Evolutionary conservation across 2,888 invertebrate genomes (phyloP), one percentile per base, ranked within the genome.

Genomic region (Acanthococcus lagerstroemiae): DNA sequence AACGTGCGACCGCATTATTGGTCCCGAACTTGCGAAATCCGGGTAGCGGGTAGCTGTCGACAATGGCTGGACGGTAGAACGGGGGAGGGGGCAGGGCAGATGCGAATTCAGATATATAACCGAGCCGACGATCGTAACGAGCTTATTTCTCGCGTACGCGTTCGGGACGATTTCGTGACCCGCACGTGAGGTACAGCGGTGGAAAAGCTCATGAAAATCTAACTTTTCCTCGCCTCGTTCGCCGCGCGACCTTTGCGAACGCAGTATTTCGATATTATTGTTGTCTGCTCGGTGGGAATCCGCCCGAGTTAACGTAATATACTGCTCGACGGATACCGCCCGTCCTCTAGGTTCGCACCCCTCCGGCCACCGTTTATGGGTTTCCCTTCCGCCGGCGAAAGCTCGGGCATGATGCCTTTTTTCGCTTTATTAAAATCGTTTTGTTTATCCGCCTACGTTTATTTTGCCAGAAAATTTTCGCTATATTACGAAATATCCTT

Each of bases 371-470:
- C 45, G 2, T 58, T 46, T 17, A 45, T 45, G 46, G 46, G 26
- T 46, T n/a, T 58, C 58, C 26, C 4, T 46, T 46, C 46, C 57
- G 19, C 7, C 7, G 22, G 45, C 45, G 25, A 57, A 57, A 48
- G 46, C 24, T 4, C 3, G 19, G 6, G 21, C 6, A 19, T 22
- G 55, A 44, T 21, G 9, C 22, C 19, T 19, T 25, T 46, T 58
- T 46, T 57, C 58, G 58, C 58, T 58, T 58, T 58, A 45, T 58
- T 58, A 58, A 58, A 58, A 58, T 58, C 58, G 58, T 45, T 58
- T 58, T 46, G 46, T 58, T 45, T 45, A 46, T 45, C 58, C 46
- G 46, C 26, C 58, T 58, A 58, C 46, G 46, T 17, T 58, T 58
- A 58, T 46, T 46, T 45, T 58, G 46, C 25, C 6, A 7, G 19